Evolutionary conservation across 2,888 invertebrate species (phyloP), one percentile per base, ranked within the genome.

Genomic region (Lamellibrachia satsuma): DNA sequence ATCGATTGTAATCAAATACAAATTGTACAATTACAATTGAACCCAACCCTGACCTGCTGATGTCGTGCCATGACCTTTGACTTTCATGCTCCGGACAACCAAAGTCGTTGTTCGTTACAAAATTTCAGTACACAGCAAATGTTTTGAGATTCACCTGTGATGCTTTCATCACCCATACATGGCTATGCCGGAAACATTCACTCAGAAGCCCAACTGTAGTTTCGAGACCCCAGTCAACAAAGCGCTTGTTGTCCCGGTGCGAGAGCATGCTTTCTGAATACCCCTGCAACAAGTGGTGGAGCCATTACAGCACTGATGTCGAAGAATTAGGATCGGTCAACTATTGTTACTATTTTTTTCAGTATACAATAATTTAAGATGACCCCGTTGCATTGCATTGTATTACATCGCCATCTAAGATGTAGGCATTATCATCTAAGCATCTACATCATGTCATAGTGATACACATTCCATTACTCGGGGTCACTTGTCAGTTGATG

Each of bases 121-220:
- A 99, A 97, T 99, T 98, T 96, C 98, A 98, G 96, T 98, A 99
- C 95, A 98, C 98, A 96, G 98, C 98, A 96, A 98, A 98, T 93
- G 98, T 98, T 95, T 98, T 98, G 95, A 98, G 97, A 96, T 98
- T 98, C 97, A 98, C 98, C 96, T 98, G 98, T 96, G 94, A 96
- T 95, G 96, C 96, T 93, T 96, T 96, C 39, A 96, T 94, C 4
- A 96, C 95, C 93, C 95, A 95, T 2, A 96, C 94, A n/a, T 95
- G 92, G 52, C 95, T 94, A 27, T 97, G 96, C 0, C 98, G 98
- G 96, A 98, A 98, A 94, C 97, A 97, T 93, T 97, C 97, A 92
- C 97, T 97, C 92, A 99, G 97, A 94, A 98, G 96, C 92, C 97
- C 97, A 57, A 98, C 98, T 52, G 98, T 98, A 95, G 97, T 97